Percentiles rank a stretch among this genome's conserved stretches.
Evolutionary conservation across 2,113 vertebrate genomes (phyloP).

Genomic region (Tragelaphus scriptus): DNA sequence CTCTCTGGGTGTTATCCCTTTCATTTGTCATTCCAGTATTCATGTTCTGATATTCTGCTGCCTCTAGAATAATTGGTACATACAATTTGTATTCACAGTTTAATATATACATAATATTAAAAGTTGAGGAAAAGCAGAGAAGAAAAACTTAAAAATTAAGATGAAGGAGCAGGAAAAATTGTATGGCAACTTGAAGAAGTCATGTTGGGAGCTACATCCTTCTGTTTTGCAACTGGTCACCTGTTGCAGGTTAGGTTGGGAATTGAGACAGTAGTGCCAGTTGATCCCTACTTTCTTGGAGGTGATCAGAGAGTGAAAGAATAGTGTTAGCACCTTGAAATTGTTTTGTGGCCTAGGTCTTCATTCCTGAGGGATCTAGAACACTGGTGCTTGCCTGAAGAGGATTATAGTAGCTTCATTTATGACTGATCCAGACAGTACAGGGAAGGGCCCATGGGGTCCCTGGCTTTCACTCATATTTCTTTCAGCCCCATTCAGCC

Average conservation of each 20-base stretch:
- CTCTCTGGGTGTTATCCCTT: background rate
- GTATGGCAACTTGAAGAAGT: background rate
- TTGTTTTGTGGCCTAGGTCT: background rate
- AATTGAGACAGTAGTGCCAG: background rate
- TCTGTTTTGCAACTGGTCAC: background rate
- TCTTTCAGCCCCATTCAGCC: background rate
- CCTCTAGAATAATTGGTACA: background rate
- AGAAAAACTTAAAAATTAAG: background rate
- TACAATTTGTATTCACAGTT: background rate
- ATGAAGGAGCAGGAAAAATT: background rate
- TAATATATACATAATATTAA: background rate
- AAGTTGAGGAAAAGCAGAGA: background rate
- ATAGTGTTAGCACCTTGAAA: background rate
- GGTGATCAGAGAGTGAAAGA: background rate
- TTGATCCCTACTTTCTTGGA: background rate
- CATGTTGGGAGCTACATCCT: background rate
- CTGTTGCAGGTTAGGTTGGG: background rate
- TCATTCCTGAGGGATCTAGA: background rate
- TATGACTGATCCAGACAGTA: background rate
- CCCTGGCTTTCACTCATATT: background rate
- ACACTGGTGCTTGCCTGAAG: background rate
- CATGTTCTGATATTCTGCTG: background rate
- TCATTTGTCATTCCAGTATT: background rate
- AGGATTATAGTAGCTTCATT: background rate
- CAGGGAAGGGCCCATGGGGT: background rate